Evolutionary conservation across 2,888 invertebrate genomes (phyloP), one percentile per base, ranked within the genome.

Genomic region (Spilarctia lutea): DNA sequence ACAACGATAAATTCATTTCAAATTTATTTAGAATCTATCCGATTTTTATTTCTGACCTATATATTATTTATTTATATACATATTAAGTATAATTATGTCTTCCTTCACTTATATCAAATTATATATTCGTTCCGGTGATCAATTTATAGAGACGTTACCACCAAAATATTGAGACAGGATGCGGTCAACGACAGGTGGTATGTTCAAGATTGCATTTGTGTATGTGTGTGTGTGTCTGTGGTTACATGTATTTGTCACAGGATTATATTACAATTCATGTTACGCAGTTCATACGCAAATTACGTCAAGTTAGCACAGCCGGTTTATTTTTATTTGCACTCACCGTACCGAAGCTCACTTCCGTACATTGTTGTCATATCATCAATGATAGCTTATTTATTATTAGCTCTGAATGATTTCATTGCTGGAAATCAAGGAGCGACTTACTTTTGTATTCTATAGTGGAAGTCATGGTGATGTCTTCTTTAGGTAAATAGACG

Each of bases 331-430:
- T 79, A 81, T 80, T 80, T 72, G 65, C 84, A 81, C 78, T 77
- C 77, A 70, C 71, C 77, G 73, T 79, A 83, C 84, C 80, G 65
- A 77, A 75, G 67, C 73, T 70, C 80, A 84, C 81, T 79, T 84
- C 84, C 84, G 84, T 79, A 81, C 84, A 85, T 84, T 84, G 86
- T 85, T 79, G 79, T 78, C 78, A 78, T 71, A 71, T 42, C 73
- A 76, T 80, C 79, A 76, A 73, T 75, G 75, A 78, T 72, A 65
- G 65, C 74, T 79, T 77, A 76, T 71, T 71, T 71, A 74, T 45
- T 67, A 74, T 67, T 68, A 71, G 67, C 71, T 30, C 56, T 72
- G 42, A 68, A 67, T 60, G 60, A 30, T 39, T 35, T 66, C 39
- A 66, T 35, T 66, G 39, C 39, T 35, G 33, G 63, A 30, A 16